Percentiles rank a stretch among this genome's conserved stretches.
Conservation (phyloP, 2,888 invertebrate genomes). For the Trichopria drosophilae region DNA sequence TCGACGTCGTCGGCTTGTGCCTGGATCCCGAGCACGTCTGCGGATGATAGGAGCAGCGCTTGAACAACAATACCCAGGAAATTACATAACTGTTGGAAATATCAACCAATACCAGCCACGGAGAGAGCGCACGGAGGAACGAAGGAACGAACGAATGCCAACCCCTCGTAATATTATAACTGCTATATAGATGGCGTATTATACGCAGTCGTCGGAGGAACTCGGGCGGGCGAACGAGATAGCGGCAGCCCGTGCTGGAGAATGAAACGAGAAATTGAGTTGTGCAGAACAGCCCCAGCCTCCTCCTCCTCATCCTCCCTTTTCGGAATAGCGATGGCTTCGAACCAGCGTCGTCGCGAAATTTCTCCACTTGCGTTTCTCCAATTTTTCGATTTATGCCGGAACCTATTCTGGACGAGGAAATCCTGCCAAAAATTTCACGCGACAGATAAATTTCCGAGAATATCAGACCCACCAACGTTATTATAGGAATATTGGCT, state of each 20-base stretch:
- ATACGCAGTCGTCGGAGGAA: slow-evolving; percentile 56
- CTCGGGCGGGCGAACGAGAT: slow-evolving; percentile 57
- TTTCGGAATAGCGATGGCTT: slow-evolving; percentile 43
- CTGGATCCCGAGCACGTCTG: slow-evolving; percentile 49
- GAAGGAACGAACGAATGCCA: too few species aligned
- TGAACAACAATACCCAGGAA: slow-evolving; percentile 58
- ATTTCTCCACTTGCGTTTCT: not conserved
- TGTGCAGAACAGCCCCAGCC: slow-evolving; percentile 49
- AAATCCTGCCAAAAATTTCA: too few species aligned
- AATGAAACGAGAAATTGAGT: slow-evolving; percentile 59
- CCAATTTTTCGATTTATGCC: too few species aligned
- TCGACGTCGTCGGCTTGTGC: slow-evolving; percentile 28
- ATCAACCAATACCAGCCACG: slow-evolving; percentile 56
- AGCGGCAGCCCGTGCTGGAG: slow-evolving; percentile 52
- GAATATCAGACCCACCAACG: too few species aligned
- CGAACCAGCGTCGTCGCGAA: slow-evolving; percentile 35
- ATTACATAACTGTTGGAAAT: slow-evolving; percentile 60
- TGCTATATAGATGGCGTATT: slow-evolving; percentile 55
- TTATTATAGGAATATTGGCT: too few species aligned
- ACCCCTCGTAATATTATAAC: slow-evolving; percentile 55
- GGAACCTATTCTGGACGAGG: too few species aligned
- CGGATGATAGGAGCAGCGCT: slow-evolving; percentile 46
- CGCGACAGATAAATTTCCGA: too few species aligned
- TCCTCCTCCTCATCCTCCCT: slow-evolving; percentile 35
- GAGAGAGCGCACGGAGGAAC: slow-evolving; percentile 17